Base-by-base conservation (phyloP, 2,888 invertebrate genomes). In the Tetranychus piercei region DNA sequence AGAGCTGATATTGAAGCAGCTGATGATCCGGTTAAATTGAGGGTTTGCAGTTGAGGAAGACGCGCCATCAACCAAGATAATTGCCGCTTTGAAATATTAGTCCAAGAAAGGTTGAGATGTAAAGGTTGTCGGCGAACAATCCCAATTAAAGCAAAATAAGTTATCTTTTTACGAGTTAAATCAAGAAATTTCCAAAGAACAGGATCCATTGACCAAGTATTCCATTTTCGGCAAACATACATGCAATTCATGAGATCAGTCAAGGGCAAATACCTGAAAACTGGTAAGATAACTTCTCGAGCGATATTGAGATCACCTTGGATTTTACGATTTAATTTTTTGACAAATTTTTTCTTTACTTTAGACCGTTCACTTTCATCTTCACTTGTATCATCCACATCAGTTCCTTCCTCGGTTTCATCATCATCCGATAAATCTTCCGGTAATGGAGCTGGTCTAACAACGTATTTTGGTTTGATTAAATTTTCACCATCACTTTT, bases 31-130 rank as follows among this genome's bases (percentile, higher is more conserved):
- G 90, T 89, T 65, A 95, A 83, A 3, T 90, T 90, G 18, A 95
- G 85, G 76, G 88, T 88, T 77, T 90, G 88, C 23, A 94, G 85
- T 9, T 91, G 89, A 0, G 93, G 92, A 76, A 94, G 84, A 18
- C 94, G 87, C 18, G 88, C 88, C 43, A 94, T 86, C n/a, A 95
- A 83, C 95, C 95, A 95, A 1, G 89, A 88, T n/a, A 95, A 84
- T 82, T 95, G 94, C 74, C 90, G 86, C 79, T 91, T 88, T 44
- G 91, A 91, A 76, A 94, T 87, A 79, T 89, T 89, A 78, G 92
- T 91, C 91, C 93, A 93, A 83, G 92, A 90, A 70, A 95, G 85
- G 43, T 88, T 87, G n/a, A 95, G 85, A 74, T 86, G 86, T 78
- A 88, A 87, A 0, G 95, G 95, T 82, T 95, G 95, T 0, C 94